phyloP scores from a whole-genome alignment of 1,140 invertebrate species.

The Chironomus tepperi region DNA sequence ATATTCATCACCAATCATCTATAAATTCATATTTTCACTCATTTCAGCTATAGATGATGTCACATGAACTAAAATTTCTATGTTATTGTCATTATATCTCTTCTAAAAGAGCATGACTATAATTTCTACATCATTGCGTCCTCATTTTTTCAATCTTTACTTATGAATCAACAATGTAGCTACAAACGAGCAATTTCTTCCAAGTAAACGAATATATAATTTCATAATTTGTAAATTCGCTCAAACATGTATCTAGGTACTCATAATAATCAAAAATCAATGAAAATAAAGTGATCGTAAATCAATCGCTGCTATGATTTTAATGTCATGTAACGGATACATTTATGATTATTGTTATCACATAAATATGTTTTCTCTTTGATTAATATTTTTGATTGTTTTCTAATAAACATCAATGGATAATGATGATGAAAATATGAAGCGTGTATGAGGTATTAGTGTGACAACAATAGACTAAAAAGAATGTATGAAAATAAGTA shows the following conservation, averaged over 20 bases:
- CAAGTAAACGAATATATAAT: too few relatives aligned
- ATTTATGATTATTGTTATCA: not conserved
- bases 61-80: too few relatives aligned
- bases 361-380: not conserved
- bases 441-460: not conserved
- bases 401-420: not conserved
- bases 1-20: too few relatives aligned
- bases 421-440: not conserved
- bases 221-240: not conserved
- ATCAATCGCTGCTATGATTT: not conserved
- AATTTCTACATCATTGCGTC: too few relatives aligned
- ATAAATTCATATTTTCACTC: too few relatives aligned
- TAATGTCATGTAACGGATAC: not conserved
- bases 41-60: too few relatives aligned
- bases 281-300: not conserved
- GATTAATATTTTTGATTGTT: constrained; percentile 14
- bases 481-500: not conserved
- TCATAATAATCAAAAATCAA: not conserved
- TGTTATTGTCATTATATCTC: too few relatives aligned
- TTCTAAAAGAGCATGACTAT: too few relatives aligned
- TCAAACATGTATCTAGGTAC: not conserved
- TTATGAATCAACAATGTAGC: too few relatives aligned
- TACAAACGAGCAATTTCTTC: too few relatives aligned
- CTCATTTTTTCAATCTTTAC: too few relatives aligned
- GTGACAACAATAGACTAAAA: not conserved